A percentile compares a stretch with the other conserved stretches of the same genome.
phyloP scores from a whole-genome alignment of 2,888 invertebrate species.

The Conus canariensis region DNA sequence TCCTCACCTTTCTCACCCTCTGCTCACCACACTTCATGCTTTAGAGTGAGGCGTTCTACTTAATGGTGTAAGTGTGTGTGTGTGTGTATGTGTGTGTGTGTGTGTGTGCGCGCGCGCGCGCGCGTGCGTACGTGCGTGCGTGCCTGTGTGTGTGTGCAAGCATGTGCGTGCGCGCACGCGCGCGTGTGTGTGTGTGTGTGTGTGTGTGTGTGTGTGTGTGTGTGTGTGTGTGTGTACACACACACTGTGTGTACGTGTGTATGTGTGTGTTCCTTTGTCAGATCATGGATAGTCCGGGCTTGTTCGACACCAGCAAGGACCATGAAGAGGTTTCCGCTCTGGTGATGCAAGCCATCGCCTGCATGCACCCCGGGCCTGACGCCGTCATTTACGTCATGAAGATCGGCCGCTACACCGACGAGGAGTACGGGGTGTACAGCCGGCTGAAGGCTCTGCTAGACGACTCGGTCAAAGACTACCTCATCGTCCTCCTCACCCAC shows the following conservation, averaged over 20 bases:
- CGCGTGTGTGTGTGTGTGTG: neutral
- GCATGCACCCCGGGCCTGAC: constrained; percentile 39
- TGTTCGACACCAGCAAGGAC: constrained; percentile 17
- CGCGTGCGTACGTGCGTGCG: too few relatives aligned
- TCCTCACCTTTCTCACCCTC: too few relatives aligned
- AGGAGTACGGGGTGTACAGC: constrained; percentile 17
- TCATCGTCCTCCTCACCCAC: constrained; percentile 31
- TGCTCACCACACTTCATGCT: too few relatives aligned
- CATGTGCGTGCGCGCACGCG: too few relatives aligned
- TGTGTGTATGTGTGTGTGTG: too few relatives aligned
- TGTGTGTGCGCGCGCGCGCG: too few relatives aligned
- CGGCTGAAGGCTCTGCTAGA: constrained; percentile 35
- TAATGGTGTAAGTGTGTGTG: too few relatives aligned
- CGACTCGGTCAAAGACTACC: neutral
- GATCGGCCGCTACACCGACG: constrained; percentile 39
- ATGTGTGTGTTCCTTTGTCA: neutral
- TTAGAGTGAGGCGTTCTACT: too few relatives aligned
- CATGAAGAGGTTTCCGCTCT: constrained; percentile 24
- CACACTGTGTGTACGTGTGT: too few relatives aligned
- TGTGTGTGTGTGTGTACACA: too few relatives aligned
- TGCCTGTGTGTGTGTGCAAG: too few relatives aligned
- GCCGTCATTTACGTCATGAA: constrained; percentile 37
- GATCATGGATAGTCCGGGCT: constrained; percentile 37
- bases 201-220: too few relatives aligned
- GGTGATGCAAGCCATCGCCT: constrained; percentile 37